phyloP scores from a whole-genome alignment of 2,797 vertebrate species.

The Balearica regulorum region DNA sequence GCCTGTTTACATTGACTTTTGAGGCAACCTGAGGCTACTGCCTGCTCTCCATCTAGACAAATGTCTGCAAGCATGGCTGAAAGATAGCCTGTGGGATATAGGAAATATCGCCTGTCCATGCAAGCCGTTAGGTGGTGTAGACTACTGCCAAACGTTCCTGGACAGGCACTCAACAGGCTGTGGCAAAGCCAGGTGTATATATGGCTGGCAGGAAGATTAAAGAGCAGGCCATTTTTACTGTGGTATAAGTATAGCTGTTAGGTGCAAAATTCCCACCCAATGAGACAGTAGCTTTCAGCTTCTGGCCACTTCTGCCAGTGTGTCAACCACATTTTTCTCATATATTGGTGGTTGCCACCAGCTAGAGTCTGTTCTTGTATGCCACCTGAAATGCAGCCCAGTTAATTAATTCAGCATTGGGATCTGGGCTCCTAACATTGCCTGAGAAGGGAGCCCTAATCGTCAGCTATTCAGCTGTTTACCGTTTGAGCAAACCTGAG shows the following conservation, averaged over 20 bases:
- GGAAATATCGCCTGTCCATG: not conserved
- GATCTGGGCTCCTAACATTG: not conserved
- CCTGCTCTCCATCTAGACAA: not conserved
- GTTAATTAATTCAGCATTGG: not conserved
- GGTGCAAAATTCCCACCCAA: not conserved
- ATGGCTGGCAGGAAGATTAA: not conserved
- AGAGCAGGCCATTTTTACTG: not conserved
- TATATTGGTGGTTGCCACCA: not conserved
- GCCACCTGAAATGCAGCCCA: not conserved
- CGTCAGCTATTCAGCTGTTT: not conserved
- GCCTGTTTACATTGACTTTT: not conserved
- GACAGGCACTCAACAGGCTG: not conserved
- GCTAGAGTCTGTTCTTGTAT: not conserved
- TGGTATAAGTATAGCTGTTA: not conserved
- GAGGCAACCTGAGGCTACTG: not conserved
- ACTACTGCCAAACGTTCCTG: fast-evolving
- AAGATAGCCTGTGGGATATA: not conserved
- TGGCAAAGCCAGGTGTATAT: not conserved
- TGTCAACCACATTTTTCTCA: not conserved
- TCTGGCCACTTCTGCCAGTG: not conserved
- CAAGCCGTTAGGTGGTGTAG: not conserved
- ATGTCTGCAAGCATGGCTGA: not conserved
- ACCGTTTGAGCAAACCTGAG: not conserved
- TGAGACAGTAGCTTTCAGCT: not conserved
- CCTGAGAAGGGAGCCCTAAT: not conserved